A percentile compares a stretch with the other conserved stretches of the same genome.
These are phyloP conservation scores for Hemibagrus guttatus DNA, from an alignment of 2,797 vertebrate genomes.

Conservation along the genomic window DNA sequence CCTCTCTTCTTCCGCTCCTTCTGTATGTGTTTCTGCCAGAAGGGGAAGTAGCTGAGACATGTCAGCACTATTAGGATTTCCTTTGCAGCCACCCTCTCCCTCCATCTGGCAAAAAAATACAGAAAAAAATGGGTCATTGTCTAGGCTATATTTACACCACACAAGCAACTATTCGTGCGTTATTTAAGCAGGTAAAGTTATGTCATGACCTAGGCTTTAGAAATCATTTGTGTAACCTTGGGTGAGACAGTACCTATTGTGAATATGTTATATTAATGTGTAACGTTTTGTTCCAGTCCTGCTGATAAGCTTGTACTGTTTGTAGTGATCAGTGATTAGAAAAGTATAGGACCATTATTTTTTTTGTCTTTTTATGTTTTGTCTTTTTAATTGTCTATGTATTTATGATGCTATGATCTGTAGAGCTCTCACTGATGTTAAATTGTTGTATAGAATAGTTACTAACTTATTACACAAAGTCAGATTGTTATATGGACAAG, in stretches of 20 bases:
- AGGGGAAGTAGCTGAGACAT: slow-evolving; percentile 61
- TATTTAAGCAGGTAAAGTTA: not conserved
- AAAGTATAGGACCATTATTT: not conserved
- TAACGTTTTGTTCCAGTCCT: not conserved
- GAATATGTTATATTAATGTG: not conserved
- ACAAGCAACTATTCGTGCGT: not conserved
- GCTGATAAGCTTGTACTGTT: not conserved
- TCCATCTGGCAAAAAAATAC: slow-evolving; percentile 62
- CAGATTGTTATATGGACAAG: not conserved
- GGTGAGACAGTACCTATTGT: not conserved
- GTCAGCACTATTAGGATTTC: slow-evolving; percentile 58
- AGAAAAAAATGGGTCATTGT: slow-evolving; percentile 1
- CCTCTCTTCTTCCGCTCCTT: slow-evolving; percentile 47
- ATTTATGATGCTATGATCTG: not conserved
- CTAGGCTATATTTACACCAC: slow-evolving; percentile 8
- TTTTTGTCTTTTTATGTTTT: not conserved
- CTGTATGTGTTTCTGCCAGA: not conserved
- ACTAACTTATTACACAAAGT: not conserved
- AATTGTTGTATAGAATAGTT: not conserved
- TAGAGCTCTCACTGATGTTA: not conserved
- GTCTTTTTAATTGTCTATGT: not conserved
- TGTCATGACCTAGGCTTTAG: not conserved
- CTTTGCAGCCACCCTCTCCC: slow-evolving; percentile 48
- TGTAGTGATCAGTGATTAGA: not conserved
- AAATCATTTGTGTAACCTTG: not conserved